These are phyloP conservation scores for Halichoerus grypus DNA, from an alignment of 2,113 vertebrate genomes.

Conservation along the genomic window DNA sequence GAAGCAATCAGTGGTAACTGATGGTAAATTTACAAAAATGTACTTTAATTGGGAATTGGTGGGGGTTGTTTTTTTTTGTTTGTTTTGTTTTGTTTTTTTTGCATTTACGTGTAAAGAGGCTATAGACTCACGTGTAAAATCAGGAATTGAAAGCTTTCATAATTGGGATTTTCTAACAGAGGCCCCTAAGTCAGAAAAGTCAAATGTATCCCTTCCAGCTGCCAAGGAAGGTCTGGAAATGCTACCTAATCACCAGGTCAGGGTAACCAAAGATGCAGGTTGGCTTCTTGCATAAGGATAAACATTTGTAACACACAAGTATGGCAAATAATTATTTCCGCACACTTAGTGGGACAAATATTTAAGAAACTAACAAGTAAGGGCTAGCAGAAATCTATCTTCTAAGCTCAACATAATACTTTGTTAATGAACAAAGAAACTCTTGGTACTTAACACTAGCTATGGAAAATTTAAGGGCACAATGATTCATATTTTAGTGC, in stretches of 20 bases:
- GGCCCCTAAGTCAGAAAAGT: background rate
- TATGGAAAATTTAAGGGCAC: background rate
- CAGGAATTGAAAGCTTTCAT: background rate
- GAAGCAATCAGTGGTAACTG: conserved; percentile 20
- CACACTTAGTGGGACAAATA: background rate
- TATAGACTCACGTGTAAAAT: background rate
- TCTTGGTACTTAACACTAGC: background rate
- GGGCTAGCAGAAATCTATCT: background rate
- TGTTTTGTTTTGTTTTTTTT: background rate
- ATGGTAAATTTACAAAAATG: background rate
- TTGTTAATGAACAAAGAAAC: background rate
- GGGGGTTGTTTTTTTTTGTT: no score
- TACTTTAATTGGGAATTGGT: background rate
- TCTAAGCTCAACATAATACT: background rate
- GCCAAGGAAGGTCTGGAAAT: background rate
- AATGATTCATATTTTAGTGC: background rate
- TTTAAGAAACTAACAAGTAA: background rate
- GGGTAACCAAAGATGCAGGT: background rate
- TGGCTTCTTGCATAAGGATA: background rate
- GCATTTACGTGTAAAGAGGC: background rate
- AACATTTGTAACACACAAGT: background rate
- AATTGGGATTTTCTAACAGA: background rate
- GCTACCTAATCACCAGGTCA: background rate
- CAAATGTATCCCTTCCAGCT: background rate
- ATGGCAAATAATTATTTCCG: background rate